A percentile compares a stretch with the other conserved stretches of the same genome.
Conservation (phyloP, 2,888 invertebrate genomes). For the Lasioglossum villosulum region DNA sequence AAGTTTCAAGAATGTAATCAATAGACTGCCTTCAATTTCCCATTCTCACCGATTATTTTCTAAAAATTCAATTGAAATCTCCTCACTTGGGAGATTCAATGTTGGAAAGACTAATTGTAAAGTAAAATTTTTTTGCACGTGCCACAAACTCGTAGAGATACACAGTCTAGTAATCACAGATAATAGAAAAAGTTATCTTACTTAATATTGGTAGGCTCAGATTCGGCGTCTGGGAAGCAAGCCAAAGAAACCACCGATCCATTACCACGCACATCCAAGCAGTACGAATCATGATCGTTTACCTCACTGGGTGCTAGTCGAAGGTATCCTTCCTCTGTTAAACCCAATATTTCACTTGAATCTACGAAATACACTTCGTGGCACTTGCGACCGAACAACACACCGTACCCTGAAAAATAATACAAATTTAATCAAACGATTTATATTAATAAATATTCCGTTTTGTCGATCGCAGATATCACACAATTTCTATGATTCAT, state of each 20-base stretch:
- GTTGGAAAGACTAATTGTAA: background rate
- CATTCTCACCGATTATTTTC: too few species aligned
- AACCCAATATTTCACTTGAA: conserved; percentile 69
- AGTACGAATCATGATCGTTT: conserved; percentile 74
- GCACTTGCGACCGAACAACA: conserved; percentile 75
- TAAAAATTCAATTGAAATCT: background rate
- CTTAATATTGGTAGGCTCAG: background rate
- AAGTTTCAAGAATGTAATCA: too few species aligned
- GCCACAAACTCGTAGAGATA: too few species aligned
- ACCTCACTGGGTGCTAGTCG: conserved; percentile 21
- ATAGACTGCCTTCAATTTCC: too few species aligned
- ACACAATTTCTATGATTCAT: too few species aligned
- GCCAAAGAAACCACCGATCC: conserved; percentile 17
- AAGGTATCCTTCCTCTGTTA: conserved; percentile 75
- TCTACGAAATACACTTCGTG: conserved; percentile 54
- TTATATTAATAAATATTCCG: too few species aligned
- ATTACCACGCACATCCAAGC: conserved; percentile 77
- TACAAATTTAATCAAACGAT: background rate
- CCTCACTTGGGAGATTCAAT: too few species aligned
- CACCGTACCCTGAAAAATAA: conserved; percentile 74
- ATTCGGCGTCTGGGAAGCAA: conserved; percentile 76
- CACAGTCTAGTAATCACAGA: background rate
- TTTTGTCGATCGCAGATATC: too few species aligned
- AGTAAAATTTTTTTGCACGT: too few species aligned
- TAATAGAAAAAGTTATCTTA: background rate